These are phyloP conservation scores for Esperia sulphurella DNA, from an alignment of 2,888 invertebrate genomes.

Conservation along the genomic window DNA sequence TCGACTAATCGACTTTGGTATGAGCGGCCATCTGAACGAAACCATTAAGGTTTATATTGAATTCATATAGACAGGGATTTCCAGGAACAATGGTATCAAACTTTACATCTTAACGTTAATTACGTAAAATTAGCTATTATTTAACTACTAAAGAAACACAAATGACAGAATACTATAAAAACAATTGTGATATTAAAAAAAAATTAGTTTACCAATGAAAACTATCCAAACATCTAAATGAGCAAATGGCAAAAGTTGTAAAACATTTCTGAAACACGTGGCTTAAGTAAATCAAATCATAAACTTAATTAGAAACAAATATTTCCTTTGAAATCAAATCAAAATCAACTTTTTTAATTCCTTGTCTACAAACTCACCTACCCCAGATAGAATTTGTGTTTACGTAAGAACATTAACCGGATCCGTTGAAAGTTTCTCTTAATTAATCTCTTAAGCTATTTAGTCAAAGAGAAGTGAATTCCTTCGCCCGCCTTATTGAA, in stretches of 20 bases:
- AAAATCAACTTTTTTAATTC: slow-evolving; percentile 14
- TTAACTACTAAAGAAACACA: no score
- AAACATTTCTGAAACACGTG: neutral
- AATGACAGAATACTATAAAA: no score
- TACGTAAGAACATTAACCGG: slow-evolving; percentile 50
- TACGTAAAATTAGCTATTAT: no score
- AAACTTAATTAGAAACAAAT: neutral
- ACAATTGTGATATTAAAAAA: no score
- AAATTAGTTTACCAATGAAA: no score
- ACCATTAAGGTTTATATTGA: neutral
- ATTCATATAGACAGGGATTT: neutral
- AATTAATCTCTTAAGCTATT: slow-evolving; percentile 73
- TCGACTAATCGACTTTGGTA: slow-evolving; percentile 30
- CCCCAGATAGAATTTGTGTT: slow-evolving; percentile 43
- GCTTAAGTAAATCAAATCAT: neutral
- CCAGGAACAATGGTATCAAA: no score
- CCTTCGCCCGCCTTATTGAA: slow-evolving; percentile 70
- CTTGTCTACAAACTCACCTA: slow-evolving; percentile 31
- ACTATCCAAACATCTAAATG: no score
- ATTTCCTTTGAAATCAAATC: neutral
- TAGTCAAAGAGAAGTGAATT: slow-evolving; percentile 72
- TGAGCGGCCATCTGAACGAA: slow-evolving; percentile 2
- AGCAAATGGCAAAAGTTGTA: no score
- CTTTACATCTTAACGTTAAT: no score
- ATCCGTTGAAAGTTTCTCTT: slow-evolving; percentile 57